Evolutionary conservation across 2,888 invertebrate genomes (phyloP).

Genomic region (Conchocele bisecta): DNA sequence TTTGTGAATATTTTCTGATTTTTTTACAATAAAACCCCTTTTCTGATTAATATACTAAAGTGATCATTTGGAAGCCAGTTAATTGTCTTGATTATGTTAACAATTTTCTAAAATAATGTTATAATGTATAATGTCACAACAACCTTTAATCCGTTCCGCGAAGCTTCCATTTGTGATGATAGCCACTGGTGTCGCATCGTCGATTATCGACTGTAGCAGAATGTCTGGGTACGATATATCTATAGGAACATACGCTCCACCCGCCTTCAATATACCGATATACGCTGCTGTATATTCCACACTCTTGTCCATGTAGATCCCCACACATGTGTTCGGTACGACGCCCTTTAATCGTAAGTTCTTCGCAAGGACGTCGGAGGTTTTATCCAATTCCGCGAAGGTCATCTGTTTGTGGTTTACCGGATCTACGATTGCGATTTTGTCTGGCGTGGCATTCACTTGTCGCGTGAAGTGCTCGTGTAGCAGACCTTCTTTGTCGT

Average conservation of each 20-base stretch:
- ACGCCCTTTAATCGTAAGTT: slow-evolving; percentile 74
- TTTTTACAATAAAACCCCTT: too few species aligned
- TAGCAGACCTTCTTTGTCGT: slow-evolving; percentile 73
- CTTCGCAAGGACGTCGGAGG: slow-evolving; percentile 76
- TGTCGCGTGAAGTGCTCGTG: slow-evolving; percentile 79
- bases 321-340: slow-evolving; percentile 77
- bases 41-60: too few species aligned
- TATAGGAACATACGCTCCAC: slow-evolving; percentile 82
- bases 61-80: too few species aligned
- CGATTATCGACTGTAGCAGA: slow-evolving; percentile 80
- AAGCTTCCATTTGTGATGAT: slow-evolving; percentile 73
- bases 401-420: slow-evolving; percentile 70
- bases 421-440: slow-evolving; percentile 68
- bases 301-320: slow-evolving; percentile 82
- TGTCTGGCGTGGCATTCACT: slow-evolving; percentile 73
- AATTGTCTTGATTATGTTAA: too few species aligned
- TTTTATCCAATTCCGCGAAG: slow-evolving; percentile 72
- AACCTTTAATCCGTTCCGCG: slow-evolving; percentile 41
- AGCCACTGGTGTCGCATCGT: slow-evolving; percentile 80
- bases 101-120: too few species aligned
- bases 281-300: slow-evolving; percentile 81
- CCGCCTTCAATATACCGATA: slow-evolving; percentile 82
- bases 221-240: slow-evolving; percentile 82
- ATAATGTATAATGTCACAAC: too few species aligned
- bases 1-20: too few species aligned